A percentile compares a stretch with the other conserved stretches of the same genome.
phyloP scores from a whole-genome alignment of 2,797 vertebrate genomes.

The Falco cherrug region DNA sequence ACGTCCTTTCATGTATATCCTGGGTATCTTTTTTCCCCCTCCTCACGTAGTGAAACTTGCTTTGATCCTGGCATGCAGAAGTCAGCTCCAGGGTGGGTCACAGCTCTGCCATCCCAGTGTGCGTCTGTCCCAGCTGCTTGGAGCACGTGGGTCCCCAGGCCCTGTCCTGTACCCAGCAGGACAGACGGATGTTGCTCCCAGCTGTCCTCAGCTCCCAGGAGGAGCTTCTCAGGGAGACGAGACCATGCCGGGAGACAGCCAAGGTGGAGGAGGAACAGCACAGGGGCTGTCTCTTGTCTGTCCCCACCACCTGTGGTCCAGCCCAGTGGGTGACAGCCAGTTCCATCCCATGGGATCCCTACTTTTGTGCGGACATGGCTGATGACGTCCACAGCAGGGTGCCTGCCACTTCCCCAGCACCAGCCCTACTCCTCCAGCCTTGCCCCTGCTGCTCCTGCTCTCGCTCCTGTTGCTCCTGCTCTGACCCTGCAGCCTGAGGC shows the following conservation, averaged over 20 bases:
- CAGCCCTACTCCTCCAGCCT: neutral
- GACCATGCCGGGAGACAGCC: neutral
- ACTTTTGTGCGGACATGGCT: fast-evolving
- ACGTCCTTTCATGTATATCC: neutral
- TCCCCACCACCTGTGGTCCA: neutral
- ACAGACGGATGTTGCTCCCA: neutral
- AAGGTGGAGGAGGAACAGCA: neutral
- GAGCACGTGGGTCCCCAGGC: neutral
- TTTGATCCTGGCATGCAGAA: neutral
- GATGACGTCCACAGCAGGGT: neutral
- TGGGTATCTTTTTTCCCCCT: neutral
- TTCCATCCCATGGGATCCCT: neutral
- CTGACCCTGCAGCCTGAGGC: neutral
- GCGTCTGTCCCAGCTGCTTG: neutral
- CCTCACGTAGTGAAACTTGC: neutral
- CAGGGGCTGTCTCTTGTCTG: neutral
- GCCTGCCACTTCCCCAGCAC: neutral
- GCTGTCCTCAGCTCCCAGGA: neutral
- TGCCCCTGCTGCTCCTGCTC: neutral
- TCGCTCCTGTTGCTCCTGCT: neutral
- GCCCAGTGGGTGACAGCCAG: neutral
- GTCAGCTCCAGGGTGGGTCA: neutral
- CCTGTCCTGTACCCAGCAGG: neutral
- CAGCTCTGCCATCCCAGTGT: neutral
- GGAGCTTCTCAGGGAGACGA: neutral